Evolutionary conservation across 2,797 vertebrate genomes (phyloP).

Genomic region (Pyrocephalus nanus): DNA sequence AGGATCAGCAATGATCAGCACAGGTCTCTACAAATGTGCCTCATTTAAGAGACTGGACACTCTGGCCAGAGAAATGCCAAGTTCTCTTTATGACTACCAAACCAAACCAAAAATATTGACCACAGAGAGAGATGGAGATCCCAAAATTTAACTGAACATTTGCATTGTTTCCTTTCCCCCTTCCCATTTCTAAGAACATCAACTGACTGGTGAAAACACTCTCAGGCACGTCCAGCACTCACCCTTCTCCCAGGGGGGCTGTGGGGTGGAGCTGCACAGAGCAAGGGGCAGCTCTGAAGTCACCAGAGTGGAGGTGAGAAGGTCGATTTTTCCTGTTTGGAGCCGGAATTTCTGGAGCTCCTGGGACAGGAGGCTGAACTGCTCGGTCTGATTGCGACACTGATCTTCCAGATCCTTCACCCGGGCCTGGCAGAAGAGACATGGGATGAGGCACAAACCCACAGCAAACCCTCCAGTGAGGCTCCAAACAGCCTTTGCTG

Average conservation of each 20-base stretch:
- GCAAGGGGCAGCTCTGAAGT: constrained; percentile 75
- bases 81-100: background rate
- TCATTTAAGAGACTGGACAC: background rate
- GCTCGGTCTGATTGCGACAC: constrained; percentile 92
- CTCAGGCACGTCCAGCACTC: background rate
- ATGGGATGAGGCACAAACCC: background rate
- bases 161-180: background rate
- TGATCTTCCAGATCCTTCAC: constrained; percentile 95
- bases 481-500: background rate
- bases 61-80: background rate
- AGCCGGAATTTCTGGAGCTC: constrained; percentile 93
- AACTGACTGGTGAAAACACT: background rate
- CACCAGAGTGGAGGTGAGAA: constrained; percentile 78
- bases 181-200: background rate
- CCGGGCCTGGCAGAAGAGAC: constrained; percentile 81
- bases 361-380: constrained; percentile 90
- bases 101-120: background rate
- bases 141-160: background rate
- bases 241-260: constrained; percentile 78
- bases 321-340: constrained; percentile 88
- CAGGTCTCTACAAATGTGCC: background rate
- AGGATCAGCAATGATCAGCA: background rate
- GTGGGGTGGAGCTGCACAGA: constrained; percentile 62
- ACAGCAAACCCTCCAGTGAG: background rate
- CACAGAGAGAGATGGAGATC: background rate